Evolutionary conservation across 2,113 vertebrate species (phyloP).

Genomic region (Collichthys lucidus): DNA sequence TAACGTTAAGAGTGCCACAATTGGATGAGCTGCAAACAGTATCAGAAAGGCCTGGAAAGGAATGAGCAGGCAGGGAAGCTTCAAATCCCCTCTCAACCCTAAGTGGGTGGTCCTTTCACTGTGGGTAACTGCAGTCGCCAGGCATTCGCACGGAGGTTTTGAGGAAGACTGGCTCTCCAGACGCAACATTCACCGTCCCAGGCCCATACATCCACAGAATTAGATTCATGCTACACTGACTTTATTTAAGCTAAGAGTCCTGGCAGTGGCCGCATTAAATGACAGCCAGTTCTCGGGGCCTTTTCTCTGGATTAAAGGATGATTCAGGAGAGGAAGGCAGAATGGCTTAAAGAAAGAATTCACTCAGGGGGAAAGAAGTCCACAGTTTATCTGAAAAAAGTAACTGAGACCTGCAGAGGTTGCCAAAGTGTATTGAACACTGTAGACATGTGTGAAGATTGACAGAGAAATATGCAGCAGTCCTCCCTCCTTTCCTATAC

Average conservation of each 20-base stretch:
- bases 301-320: conserved; percentile 85
- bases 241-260: conserved; percentile 86
- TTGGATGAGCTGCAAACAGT: conserved; percentile 81
- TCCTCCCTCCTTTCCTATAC: conserved; percentile 6
- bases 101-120: conserved; percentile 88
- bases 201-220: conserved; percentile 86
- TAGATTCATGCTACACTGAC: conserved; percentile 88
- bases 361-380: conserved; percentile 79
- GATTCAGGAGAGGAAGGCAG: conserved; percentile 82
- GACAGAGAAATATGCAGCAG: conserved; percentile 58
- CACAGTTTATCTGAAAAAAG: conserved; percentile 75
- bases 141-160: conserved; percentile 82
- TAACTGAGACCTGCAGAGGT: conserved; percentile 72
- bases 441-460: conserved; percentile 69
- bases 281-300: conserved; percentile 83
- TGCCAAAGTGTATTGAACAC: conserved; percentile 74
- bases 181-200: conserved; percentile 83
- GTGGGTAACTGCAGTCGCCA: conserved; percentile 86
- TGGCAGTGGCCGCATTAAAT: conserved; percentile 83
- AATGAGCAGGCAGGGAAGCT: conserved; percentile 82
- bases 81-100: conserved; percentile 86
- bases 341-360: conserved; percentile 78
- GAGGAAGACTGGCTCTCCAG: conserved; percentile 82
- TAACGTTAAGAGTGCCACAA: conserved; percentile 73
- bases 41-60: conserved; percentile 79